Evolutionary conservation across 53 echinoderm and acorn worm species (phyloP), one percentile per base, ranked within the genome.

Genomic region (Zoroaster sp.): DNA sequence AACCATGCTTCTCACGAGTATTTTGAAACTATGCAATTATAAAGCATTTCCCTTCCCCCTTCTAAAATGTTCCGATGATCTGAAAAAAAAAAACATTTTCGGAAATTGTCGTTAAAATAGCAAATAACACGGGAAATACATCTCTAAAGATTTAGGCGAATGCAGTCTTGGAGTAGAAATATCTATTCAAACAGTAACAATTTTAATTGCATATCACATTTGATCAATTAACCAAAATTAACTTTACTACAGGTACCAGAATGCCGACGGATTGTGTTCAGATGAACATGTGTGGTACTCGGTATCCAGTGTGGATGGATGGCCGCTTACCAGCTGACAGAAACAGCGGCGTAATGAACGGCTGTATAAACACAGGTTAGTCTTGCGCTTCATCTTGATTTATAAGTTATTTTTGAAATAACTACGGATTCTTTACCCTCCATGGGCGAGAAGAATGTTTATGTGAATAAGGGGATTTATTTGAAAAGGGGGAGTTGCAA

Each of bases 321-420:
- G 86, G 86, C 8, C 70, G 36, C 0, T 45, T 69, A 18, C 70
- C 69, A 2, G 70, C 47, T 4, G 35, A 69, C 4, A 14, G 43
- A 1, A 71, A 39, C 71, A 85, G 35, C 2, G 49, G 46, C 4
- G 51, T 71, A 18, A 71, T 85, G n/a, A 32, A 69, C 4, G 70
- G 45, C n/a, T 85, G 86, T 14, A 85, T 85, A 1, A 85, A 85
- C 49, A 85, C 44, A 5, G 86, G 86, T 78, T 34, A 80, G 65
- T 36, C 5, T 28, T 15, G 5, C 15, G 5, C 5, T 5, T 11
- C 21, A 33, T 14, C 5, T 35, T 28, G 13, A 33, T 14, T 13
- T 28, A 31, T 14, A 31, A 4, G 10, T 66, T 4, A 1, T 30
- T 66, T 32, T 9, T n/a, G 28, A 3, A 23, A 30, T 32, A 18